Percentiles rank a stretch among this genome's conserved stretches.
These are phyloP conservation scores for Moxostoma hubbsi DNA, from an alignment of 2,797 vertebrate genomes.

Conservation along the genomic window DNA sequence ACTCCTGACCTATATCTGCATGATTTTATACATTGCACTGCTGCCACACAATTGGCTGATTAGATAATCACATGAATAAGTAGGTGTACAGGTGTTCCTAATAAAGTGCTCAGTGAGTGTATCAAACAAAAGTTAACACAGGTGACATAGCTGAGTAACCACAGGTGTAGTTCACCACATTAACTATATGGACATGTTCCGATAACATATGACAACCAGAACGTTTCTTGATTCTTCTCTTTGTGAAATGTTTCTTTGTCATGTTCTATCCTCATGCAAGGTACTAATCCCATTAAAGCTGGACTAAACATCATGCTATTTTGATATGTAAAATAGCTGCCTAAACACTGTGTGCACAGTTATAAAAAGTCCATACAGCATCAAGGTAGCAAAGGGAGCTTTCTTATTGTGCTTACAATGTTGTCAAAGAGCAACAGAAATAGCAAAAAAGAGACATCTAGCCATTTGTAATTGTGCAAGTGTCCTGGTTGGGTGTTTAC, in stretches of 20 bases:
- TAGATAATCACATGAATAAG: no score
- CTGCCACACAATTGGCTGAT: no score
- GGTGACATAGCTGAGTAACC: no score
- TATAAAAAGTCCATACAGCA: neutral
- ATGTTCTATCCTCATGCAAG: slow-evolving; percentile 1
- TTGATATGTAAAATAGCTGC: neutral
- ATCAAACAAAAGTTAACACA: no score
- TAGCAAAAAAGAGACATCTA: slow-evolving; percentile 14
- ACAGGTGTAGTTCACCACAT: no score
- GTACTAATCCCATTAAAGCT: slow-evolving; percentile 9
- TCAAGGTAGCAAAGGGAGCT: neutral
- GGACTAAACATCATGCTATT: neutral
- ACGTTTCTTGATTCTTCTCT: no score
- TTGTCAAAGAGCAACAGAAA: neutral
- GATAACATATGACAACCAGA: no score
- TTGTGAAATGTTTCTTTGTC: neutral
- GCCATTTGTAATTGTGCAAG: slow-evolving; percentile 30
- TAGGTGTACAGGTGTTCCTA: no score
- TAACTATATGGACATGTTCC: no score
- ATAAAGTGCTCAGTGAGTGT: no score
- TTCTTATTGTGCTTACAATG: neutral
- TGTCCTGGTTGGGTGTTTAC: slow-evolving; percentile 57
- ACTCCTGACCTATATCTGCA: no score
- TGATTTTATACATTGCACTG: no score
- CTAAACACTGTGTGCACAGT: neutral